A percentile compares a stretch with the other conserved stretches of the same genome.
Conservation (phyloP, 1,140 invertebrate genomes). For the Macrobrachium rosenbergii region DNA sequence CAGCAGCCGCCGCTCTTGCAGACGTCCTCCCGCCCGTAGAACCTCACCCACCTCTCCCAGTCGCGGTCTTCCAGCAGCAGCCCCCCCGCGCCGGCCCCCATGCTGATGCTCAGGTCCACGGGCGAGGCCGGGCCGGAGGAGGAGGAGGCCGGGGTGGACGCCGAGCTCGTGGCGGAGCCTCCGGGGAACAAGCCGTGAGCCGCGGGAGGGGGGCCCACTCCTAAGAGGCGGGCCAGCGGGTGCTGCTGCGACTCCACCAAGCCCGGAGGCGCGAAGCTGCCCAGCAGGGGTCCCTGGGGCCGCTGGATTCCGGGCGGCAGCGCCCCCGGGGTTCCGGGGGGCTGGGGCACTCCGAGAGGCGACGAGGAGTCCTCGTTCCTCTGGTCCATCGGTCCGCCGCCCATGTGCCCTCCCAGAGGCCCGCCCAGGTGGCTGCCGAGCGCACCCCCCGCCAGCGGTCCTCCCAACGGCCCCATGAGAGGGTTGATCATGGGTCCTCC, state of each 20-base stretch:
- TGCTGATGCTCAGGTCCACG: conserved; percentile 63
- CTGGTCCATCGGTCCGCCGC: conserved; percentile 41
- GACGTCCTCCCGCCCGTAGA: conserved; percentile 71
- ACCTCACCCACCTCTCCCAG: conserved; percentile 60
- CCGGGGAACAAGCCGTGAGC: conserved; percentile 60
- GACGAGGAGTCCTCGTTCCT: conserved; percentile 64
- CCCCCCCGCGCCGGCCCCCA: too few relatives aligned
- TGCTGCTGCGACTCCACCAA: conserved; percentile 59
- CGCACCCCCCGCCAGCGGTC: not conserved
- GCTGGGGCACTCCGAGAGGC: conserved; percentile 20
- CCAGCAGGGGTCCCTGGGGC: conserved; percentile 56
- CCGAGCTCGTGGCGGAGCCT: conserved; percentile 57
- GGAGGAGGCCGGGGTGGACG: conserved; percentile 62
- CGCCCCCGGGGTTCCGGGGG: conserved; percentile 23
- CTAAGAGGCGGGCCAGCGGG: conserved; percentile 61
- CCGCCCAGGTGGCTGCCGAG: too few relatives aligned
- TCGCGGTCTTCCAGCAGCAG: conserved; percentile 51
- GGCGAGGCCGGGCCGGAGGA: conserved; percentile 62
- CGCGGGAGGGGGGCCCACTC: conserved; percentile 53
- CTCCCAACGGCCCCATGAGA: conserved; percentile 49
- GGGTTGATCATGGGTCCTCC: conserved; percentile 54
- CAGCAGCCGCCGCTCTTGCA: conserved; percentile 76
- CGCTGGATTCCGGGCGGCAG: conserved; percentile 47
- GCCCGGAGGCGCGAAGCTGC: conserved; percentile 57
- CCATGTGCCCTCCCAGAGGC: too few relatives aligned